phyloP scores from a whole-genome alignment of 2,888 invertebrate species.

The Thera britannica region DNA sequence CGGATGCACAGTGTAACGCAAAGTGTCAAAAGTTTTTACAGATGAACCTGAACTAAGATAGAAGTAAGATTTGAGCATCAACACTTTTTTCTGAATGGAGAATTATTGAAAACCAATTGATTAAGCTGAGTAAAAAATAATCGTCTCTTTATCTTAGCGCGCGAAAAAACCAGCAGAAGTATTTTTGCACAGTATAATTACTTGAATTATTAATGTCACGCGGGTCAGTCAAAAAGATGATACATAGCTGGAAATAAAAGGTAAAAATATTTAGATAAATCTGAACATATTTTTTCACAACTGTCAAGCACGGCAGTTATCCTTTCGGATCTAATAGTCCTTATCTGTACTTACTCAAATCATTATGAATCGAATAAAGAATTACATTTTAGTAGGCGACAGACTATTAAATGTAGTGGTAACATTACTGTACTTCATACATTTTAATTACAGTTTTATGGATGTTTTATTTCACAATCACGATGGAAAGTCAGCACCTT shows the following conservation, averaged over 20 bases:
- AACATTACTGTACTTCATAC: no score
- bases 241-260: no score
- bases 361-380: no score
- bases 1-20: no score
- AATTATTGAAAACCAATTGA: constrained; percentile 5
- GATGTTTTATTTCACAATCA: neutral
- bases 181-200: neutral
- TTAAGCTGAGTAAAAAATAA: neutral
- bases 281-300: no score
- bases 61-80: neutral
- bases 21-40: neutral
- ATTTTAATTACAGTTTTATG: no score
- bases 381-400: no score
- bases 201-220: neutral
- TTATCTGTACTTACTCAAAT: no score
- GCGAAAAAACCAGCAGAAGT: neutral
- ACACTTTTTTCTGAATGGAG: neutral
- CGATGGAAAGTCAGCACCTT: neutral
- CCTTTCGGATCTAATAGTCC: no score
- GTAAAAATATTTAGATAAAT: no score
- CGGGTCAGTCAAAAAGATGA: neutral
- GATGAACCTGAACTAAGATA: constrained; percentile 4
- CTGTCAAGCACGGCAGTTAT: no score
- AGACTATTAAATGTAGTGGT: no score
- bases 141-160: neutral